phyloP scores from a whole-genome alignment of 2,888 invertebrate species.

The Frankliniella intonsa region DNA sequence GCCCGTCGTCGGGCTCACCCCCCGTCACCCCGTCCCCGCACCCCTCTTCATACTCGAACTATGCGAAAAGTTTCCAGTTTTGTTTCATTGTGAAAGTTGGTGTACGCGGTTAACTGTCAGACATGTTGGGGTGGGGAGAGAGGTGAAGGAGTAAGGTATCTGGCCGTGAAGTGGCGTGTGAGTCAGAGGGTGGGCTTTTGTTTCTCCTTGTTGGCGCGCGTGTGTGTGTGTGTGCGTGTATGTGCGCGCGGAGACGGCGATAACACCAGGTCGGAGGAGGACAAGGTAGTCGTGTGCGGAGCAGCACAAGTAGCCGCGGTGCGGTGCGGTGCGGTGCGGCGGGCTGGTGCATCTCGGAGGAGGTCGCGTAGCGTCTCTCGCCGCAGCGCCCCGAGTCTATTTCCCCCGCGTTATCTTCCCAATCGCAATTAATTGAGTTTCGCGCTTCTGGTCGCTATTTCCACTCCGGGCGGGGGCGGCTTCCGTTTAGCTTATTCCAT shows the following conservation, averaged over 20 bases:
- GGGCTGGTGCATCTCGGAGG: not conserved
- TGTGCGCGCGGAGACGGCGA: too few species aligned
- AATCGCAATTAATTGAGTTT: slow-evolving; percentile 21
- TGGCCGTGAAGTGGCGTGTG: too few species aligned
- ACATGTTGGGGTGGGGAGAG: not conserved
- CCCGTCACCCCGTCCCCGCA: not conserved
- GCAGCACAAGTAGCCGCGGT: not conserved
- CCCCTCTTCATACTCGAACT: not conserved
- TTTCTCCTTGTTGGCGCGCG: too few species aligned
- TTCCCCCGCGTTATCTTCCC: not conserved
- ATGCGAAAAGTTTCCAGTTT: slow-evolving; percentile 4
- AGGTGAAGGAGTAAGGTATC: not conserved
- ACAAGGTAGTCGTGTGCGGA: not conserved
- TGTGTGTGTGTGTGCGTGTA: too few species aligned
- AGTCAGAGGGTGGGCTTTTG: too few species aligned
- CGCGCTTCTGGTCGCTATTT: not conserved
- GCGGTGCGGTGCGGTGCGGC: not conserved
- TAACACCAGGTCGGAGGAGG: too few species aligned
- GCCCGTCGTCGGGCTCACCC: not conserved
- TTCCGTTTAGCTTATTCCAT: too few species aligned
- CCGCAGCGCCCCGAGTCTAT: not conserved
- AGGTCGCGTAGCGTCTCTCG: not conserved
- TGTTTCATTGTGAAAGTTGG: slow-evolving; percentile 7
- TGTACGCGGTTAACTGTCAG: not conserved
- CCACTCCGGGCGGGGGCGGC: too few species aligned